Percentiles rank a stretch among this genome's conserved stretches.
These are phyloP conservation scores for Eptesicus fuscus DNA, from an alignment of 2,113 vertebrate genomes.

Conservation along the genomic window DNA sequence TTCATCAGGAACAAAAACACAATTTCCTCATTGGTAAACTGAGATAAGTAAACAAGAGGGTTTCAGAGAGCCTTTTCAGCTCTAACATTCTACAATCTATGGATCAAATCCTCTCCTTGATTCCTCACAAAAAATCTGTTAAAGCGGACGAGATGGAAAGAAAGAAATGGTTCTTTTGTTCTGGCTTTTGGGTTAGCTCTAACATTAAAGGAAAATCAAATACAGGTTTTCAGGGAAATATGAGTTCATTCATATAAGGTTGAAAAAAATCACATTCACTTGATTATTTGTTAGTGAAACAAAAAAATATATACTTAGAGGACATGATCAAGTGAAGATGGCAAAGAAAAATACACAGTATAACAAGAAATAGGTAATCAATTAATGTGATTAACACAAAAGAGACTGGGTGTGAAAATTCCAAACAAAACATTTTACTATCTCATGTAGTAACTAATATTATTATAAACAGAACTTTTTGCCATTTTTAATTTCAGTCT, in stretches of 20 bases:
- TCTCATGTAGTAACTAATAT: not conserved
- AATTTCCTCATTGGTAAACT: not conserved
- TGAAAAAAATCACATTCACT: not conserved
- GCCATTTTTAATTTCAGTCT: not conserved
- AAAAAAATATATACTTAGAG: conserved; percentile 36
- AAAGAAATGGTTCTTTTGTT: not conserved
- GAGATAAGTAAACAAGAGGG: not conserved
- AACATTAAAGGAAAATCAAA: conserved; percentile 1
- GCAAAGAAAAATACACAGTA: not conserved
- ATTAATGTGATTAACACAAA: not conserved
- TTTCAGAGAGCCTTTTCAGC: not conserved
- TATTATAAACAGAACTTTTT: not conserved
- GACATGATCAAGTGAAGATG: conserved; percentile 24
- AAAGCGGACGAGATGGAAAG: not conserved
- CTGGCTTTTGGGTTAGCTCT: not conserved
- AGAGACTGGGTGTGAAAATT: not conserved
- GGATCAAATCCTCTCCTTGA: not conserved
- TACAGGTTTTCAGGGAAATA: not conserved
- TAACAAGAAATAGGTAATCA: not conserved
- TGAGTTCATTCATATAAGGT: not conserved
- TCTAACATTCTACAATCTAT: not conserved
- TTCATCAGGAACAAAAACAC: not conserved
- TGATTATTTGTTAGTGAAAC: not conserved
- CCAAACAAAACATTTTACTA: not conserved
- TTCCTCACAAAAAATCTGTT: not conserved